Base-by-base conservation (phyloP, 2,888 invertebrate species). In the Sphecodes monilicornis region DNA sequence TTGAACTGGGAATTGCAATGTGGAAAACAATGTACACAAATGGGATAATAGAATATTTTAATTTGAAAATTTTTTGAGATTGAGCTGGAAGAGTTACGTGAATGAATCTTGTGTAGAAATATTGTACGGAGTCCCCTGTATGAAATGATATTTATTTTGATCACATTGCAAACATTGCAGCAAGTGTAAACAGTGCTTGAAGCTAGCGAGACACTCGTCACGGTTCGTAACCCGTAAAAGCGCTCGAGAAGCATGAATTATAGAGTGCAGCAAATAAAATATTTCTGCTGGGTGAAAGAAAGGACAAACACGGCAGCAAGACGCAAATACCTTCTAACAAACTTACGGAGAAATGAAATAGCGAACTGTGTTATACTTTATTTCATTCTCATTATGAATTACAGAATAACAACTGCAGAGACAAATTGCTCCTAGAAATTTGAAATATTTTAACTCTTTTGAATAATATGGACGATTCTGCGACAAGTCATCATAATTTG, bases 201-300 rank as follows among this genome's bases (percentile, higher is more conserved):
- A 60, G 60, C 60, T 16, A 29, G 60, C 29, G 60, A 29, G 29
- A 60, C 60, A 60, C 29, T 60, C 60, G 60, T 60, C 60, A 60
- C 60, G 60, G 26, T 16, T 29, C 60, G 29, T 60, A 60, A 60
- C 29, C 60, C 60, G 60, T 16, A 29, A 16, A 16, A 60, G 13
- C 60, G 60, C 16, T 29, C 16, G 26, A 16, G 60, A 1, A 29
- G 29, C 60, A 60, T 60, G 60, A 60, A 60, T 60, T 60, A 60
- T 60, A 60, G 26, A 60, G 29, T 29, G 60, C 13, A 6, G 60
- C 0, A n/a, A 60, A 60, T 29, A 29, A 60, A 60, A 60, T 60
- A 29, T 29, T 60, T 29, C 60, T 60, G 26, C 60, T 6, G 26
- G 60, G 26, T 5, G 29, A 29, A 29, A 16, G 29, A 60, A 29